Percentiles rank a stretch among this genome's conserved stretches.
Conservation (phyloP, 53 echinoderm and acorn worm species). For the Crossaster papposus region DNA sequence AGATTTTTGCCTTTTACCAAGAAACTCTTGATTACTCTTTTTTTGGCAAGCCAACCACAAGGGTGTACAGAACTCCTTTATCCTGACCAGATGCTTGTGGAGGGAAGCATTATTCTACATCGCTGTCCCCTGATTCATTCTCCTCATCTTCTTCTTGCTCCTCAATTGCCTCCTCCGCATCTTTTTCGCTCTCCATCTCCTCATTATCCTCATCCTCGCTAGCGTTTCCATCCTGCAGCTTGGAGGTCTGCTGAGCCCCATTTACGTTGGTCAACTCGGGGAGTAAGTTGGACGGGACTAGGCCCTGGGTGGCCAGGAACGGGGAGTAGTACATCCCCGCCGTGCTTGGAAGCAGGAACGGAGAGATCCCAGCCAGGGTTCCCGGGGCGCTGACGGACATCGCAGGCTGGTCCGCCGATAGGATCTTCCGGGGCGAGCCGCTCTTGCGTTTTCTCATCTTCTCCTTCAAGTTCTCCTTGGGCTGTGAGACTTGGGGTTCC, state of each 20-base stretch:
- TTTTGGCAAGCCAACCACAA: not conserved
- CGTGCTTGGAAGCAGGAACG: slow-evolving; percentile 80
- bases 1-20: too few species aligned
- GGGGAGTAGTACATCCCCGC: slow-evolving; percentile 92
- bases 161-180: not conserved
- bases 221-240: not conserved
- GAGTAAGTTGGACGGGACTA: slow-evolving; percentile 19
- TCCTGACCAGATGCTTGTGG: not conserved
- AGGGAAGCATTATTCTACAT: slow-evolving; percentile 6
- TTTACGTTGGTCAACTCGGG: slow-evolving; percentile 8
- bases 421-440: slow-evolving; percentile 31
- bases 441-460: slow-evolving; percentile 55
- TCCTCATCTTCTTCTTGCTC: not conserved
- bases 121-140: slow-evolving; percentile 25
- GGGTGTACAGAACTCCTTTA: not conserved
- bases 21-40: too few species aligned
- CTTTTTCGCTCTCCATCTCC: not conserved
- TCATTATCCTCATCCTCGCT: not conserved
- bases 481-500: not conserved
- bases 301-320: slow-evolving; percentile 75
- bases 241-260: slow-evolving; percentile 9
- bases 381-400: not conserved
- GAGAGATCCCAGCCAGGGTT: slow-evolving; percentile 72
- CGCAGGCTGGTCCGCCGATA: slow-evolving; percentile 39
- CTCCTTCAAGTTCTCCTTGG: slow-evolving; percentile 32